These are phyloP conservation scores for Enteromius argenteus DNA, from an alignment of 2,797 vertebrate species.

Conservation along the genomic window DNA sequence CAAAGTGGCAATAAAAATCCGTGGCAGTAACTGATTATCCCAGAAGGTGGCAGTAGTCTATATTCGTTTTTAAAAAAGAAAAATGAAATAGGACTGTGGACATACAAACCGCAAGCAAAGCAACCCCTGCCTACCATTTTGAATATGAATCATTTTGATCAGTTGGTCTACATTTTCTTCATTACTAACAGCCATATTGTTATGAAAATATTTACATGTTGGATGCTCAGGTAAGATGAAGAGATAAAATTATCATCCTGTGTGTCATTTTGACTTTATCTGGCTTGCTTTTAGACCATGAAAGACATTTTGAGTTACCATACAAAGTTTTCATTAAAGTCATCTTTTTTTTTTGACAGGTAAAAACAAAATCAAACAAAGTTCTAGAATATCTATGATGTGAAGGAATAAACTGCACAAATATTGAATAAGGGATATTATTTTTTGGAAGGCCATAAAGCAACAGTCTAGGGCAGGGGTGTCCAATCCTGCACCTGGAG, in stretches of 20 bases:
- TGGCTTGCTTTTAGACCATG: not conserved
- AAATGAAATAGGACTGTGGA: not conserved
- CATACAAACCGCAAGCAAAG: not conserved
- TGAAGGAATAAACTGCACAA: not conserved
- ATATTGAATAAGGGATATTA: not conserved
- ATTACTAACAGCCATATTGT: not conserved
- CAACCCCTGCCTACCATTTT: not conserved
- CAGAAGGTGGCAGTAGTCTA: not conserved
- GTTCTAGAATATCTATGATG: not conserved
- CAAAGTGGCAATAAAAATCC: no score
- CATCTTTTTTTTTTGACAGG: not conserved
- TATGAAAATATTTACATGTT: not conserved
- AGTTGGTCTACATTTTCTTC: not conserved
- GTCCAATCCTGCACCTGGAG: not conserved
- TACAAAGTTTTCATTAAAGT: not conserved
- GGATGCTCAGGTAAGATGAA: not conserved
- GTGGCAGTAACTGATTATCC: not conserved
- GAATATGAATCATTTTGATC: not conserved
- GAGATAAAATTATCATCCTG: not conserved
- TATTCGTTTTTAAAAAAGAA: not conserved
- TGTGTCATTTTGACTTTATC: not conserved
- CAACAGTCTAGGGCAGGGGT: not conserved
- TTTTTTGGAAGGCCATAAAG: not conserved
- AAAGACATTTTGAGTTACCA: not conserved
- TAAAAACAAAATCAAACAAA: not conserved